Conservation (phyloP, 2,888 invertebrate species). For the Spatulosminthurus flaviceps region DNA sequence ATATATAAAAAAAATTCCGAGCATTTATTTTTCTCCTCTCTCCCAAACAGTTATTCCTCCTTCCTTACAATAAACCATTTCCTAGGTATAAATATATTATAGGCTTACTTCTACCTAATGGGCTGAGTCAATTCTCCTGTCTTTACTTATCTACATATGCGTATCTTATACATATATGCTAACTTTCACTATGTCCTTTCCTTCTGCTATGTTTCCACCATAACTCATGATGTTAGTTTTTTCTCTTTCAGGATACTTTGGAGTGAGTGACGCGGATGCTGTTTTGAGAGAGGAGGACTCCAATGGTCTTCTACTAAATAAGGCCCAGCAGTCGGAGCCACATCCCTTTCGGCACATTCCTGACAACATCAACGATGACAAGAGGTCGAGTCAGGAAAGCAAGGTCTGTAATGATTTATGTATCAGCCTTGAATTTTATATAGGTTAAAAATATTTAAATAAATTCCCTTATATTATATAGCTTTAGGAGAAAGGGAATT, state of each 20-base stretch:
- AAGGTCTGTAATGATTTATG: too few relatives aligned
- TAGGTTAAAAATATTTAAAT: too few relatives aligned
- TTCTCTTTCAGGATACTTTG: constrained; percentile 57
- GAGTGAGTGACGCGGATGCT: constrained; percentile 61
- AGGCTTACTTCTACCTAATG: background rate
- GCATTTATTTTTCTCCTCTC: background rate
- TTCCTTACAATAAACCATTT: background rate
- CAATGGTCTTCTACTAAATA: constrained; percentile 35
- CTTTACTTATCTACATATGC: background rate
- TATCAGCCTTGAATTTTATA: too few relatives aligned
- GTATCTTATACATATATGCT: background rate
- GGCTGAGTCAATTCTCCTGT: background rate
- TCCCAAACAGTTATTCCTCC: background rate
- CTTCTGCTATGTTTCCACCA: too few relatives aligned
- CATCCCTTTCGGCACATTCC: constrained; percentile 50
- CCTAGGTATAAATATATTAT: background rate
- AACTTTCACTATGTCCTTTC: too few relatives aligned
- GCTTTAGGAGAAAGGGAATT: too few relatives aligned
- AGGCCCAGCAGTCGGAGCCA: constrained; percentile 34
- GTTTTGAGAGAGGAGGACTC: constrained; percentile 50
- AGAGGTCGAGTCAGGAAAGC: background rate
- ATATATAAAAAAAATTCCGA: background rate
- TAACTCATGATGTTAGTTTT: background rate
- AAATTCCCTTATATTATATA: too few relatives aligned
- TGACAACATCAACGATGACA: constrained; percentile 43